Percentiles rank a stretch among this genome's conserved stretches.
phyloP scores from a whole-genome alignment of 2,113 vertebrate genomes.

The Paradoxurus hermaphroditus region DNA sequence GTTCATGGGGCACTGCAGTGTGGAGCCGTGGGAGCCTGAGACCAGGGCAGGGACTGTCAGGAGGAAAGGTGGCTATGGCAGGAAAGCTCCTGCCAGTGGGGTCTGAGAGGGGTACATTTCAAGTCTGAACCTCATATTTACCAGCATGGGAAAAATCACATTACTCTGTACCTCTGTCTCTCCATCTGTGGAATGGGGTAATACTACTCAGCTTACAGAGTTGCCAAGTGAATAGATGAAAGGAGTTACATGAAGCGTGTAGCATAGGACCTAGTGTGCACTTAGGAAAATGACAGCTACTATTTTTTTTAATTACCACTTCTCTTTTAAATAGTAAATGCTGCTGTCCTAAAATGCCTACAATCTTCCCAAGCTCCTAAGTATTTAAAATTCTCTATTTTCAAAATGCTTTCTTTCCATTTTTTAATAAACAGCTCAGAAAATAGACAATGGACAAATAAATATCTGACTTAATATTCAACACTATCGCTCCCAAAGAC shows the following conservation, averaged over 20 bases:
- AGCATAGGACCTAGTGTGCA: not conserved
- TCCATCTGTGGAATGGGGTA: not conserved
- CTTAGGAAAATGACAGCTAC: not conserved
- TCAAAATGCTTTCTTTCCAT: not conserved
- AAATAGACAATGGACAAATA: not conserved
- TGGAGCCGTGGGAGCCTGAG: not conserved
- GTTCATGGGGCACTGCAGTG: too few relatives aligned
- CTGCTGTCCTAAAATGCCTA: not conserved
- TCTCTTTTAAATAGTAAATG: not conserved
- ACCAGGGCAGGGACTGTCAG: not conserved
- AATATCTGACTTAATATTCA: not conserved
- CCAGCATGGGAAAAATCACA: not conserved
- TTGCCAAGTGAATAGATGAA: not conserved
- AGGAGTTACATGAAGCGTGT: not conserved
- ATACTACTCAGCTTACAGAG: not conserved
- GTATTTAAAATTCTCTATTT: not conserved
- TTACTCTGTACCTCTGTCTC: not conserved
- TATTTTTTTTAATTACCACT: not conserved
- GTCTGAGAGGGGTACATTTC: not conserved
- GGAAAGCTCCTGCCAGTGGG: not conserved
- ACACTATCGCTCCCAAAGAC: not conserved
- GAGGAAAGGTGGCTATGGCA: accelerated
- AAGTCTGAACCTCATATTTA: not conserved
- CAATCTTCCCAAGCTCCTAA: not conserved
- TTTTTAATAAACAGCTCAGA: not conserved